Evolutionary conservation across 2,888 invertebrate genomes (phyloP).

Genomic region (Cheiracanthium punctorium): DNA sequence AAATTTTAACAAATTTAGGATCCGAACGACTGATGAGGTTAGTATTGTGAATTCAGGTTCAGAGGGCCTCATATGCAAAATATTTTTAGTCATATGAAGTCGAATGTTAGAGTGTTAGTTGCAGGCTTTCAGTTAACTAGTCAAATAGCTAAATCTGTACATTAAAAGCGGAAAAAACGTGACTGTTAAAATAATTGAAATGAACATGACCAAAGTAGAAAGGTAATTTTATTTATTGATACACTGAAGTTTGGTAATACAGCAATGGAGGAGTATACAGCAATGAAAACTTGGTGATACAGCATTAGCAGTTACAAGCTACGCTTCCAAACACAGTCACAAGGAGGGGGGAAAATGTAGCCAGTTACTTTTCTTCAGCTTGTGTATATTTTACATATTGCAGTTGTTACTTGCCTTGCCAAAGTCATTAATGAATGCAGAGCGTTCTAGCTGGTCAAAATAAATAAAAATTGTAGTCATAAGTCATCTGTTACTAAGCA

Average conservation of each 20-base stretch:
- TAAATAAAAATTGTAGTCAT: not conserved
- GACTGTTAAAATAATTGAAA: not conserved
- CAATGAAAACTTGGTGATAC: conserved; percentile 57
- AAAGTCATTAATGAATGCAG: conserved; percentile 36
- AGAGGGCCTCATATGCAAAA: no score
- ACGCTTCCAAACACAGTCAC: conserved; percentile 55
- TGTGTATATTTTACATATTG: conserved; percentile 38
- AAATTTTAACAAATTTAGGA: no score
- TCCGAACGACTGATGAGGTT: no score
- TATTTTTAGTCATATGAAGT: no score
- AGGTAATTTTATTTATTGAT: conserved; percentile 64
- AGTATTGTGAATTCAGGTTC: no score
- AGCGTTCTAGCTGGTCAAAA: not conserved
- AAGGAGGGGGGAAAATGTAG: conserved; percentile 43
- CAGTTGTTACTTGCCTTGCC: conserved; percentile 42
- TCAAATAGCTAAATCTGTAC: no score
- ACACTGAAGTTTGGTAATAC: conserved; percentile 61
- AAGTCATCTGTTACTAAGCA: not conserved
- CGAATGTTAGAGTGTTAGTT: no score
- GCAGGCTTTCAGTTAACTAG: no score
- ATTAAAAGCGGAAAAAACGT: no score
- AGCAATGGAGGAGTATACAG: conserved; percentile 66
- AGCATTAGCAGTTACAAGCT: conserved; percentile 57
- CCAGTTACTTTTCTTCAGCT: conserved; percentile 46
- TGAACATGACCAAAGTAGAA: conserved; percentile 27